phyloP scores from a whole-genome alignment of 2,888 invertebrate species.

The Yponomeuta evonymella region DNA sequence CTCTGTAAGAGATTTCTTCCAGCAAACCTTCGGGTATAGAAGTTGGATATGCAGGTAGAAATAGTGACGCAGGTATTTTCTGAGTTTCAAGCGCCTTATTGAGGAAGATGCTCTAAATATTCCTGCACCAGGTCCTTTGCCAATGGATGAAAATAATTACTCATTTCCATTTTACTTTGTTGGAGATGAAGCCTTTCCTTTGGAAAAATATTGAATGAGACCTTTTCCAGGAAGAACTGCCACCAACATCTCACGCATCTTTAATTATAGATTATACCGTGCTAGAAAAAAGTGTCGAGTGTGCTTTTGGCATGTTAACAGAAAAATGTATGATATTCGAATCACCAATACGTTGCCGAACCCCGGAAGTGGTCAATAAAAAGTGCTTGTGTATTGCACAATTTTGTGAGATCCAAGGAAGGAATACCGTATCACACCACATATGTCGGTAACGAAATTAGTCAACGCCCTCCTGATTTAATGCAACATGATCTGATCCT shows the following conservation, averaged over 20 bases:
- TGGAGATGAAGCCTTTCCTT: slow-evolving; percentile 16
- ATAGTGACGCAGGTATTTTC: slow-evolving; percentile 4
- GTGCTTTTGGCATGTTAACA: neutral
- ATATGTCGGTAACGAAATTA: too few species aligned
- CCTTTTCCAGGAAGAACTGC: slow-evolving; percentile 15
- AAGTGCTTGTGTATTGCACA: slow-evolving; percentile 16
- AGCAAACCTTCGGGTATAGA: neutral
- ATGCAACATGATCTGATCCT: too few species aligned
- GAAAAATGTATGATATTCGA: too few species aligned
- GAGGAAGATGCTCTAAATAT: neutral
- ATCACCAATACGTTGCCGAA: too few species aligned
- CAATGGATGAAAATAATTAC: neutral
- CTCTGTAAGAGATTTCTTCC: too few species aligned
- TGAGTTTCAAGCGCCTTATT: neutral
- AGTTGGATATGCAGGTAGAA: slow-evolving; percentile 1
- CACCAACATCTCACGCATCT: slow-evolving; percentile 8
- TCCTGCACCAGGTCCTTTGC: neutral
- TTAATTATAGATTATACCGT: slow-evolving; percentile 14
- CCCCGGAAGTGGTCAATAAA: neutral
- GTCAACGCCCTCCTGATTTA: too few species aligned
- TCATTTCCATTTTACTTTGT: slow-evolving; percentile 15
- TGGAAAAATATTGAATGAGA: slow-evolving; percentile 12
- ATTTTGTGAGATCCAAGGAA: slow-evolving; percentile 2
- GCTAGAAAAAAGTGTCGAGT: slow-evolving; percentile 14
- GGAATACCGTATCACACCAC: slow-evolving; percentile 1